Percentiles rank a stretch among this genome's conserved stretches.
phyloP scores from a whole-genome alignment of 2,113 vertebrate genomes.

The Leucoraja erinaceus region DNA sequence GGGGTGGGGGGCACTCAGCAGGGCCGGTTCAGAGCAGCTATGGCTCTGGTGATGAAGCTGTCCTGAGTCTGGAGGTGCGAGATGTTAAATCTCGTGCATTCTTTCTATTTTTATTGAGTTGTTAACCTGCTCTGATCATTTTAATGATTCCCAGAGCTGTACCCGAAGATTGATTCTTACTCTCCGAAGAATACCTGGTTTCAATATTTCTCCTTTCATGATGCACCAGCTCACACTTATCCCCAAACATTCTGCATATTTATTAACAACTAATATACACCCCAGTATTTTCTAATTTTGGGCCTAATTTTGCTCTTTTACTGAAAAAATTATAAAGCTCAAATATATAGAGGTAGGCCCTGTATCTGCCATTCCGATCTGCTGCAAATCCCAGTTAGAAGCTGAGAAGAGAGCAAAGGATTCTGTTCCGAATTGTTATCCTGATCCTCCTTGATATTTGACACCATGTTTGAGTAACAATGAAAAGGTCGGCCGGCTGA shows the following conservation, averaged over 20 bases:
- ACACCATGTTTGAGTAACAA: background rate
- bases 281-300: background rate
- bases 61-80: too few relatives aligned
- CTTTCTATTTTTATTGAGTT: background rate
- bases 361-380: background rate
- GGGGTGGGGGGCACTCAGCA: too few relatives aligned
- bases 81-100: background rate
- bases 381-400: background rate
- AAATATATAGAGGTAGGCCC: background rate
- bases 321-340: background rate
- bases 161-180: background rate
- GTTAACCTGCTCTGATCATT: background rate
- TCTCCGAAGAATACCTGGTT: background rate
- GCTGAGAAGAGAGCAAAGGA: background rate
- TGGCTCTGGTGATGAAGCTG: too few relatives aligned
- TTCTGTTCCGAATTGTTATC: background rate
- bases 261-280: background rate
- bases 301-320: background rate
- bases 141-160: background rate
- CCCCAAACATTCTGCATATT: background rate
- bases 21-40: too few relatives aligned
- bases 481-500: background rate
- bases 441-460: background rate
- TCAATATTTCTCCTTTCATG: background rate
- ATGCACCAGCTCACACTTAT: background rate